Evolutionary conservation across 2,113 vertebrate species (phyloP).

Genomic region (Entelurus aequoreus): DNA sequence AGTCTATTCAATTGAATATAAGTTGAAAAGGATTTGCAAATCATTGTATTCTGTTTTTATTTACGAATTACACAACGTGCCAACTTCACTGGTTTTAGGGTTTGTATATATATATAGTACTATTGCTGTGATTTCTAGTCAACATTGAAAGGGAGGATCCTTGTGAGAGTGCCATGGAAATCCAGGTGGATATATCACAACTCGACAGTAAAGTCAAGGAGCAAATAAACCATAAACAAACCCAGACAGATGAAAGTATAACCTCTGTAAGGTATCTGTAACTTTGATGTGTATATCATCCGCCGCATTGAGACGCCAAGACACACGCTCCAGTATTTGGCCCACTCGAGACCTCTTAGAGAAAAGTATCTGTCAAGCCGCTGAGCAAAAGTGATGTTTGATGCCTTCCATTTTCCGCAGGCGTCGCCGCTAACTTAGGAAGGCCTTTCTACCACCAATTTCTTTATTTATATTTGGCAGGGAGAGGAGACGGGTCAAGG

Average conservation of each 20-base stretch:
- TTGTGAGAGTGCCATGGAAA: too few species aligned
- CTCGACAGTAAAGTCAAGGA: neutral
- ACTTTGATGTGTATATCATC: neutral
- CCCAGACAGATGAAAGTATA: neutral
- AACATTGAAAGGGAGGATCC: too few species aligned
- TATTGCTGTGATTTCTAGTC: too few species aligned
- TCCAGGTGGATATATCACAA: too few species aligned
- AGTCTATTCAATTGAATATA: too few species aligned
- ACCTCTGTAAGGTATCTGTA: neutral
- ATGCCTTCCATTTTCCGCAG: constrained; percentile 47
- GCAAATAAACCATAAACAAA: neutral
- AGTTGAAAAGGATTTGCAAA: too few species aligned
- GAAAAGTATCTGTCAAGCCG: constrained; percentile 42
- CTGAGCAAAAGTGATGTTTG: constrained; percentile 47
- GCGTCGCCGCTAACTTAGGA: constrained; percentile 38
- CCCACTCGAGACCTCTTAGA: constrained; percentile 15
- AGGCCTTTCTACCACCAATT: constrained; percentile 51
- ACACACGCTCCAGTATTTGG: neutral
- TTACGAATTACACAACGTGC: too few species aligned
- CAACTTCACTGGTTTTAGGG: too few species aligned
- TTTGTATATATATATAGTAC: too few species aligned
- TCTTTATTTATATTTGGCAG: constrained; percentile 60
- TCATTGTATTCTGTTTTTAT: too few species aligned
- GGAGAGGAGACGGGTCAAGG: constrained; percentile 58
- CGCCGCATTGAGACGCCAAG: neutral